phyloP scores from a whole-genome alignment of 2,797 vertebrate genomes.

The Craterocephalus amniculus region DNA sequence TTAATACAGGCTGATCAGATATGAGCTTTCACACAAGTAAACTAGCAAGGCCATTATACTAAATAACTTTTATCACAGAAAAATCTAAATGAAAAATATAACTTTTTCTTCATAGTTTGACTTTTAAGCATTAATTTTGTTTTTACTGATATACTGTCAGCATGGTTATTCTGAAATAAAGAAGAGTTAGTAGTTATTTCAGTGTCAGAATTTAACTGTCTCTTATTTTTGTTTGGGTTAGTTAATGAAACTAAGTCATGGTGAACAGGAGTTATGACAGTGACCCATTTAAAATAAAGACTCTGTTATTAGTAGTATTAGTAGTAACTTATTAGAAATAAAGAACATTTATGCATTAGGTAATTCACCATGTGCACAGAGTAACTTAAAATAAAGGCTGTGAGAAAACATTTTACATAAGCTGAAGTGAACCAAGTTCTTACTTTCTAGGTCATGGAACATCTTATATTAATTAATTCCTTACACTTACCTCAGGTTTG shows the following conservation, averaged over 20 bases:
- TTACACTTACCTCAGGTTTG: constrained; percentile 70
- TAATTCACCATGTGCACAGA: constrained; percentile 11
- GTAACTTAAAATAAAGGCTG: constrained; percentile 19
- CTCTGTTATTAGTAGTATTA: constrained; percentile 1
- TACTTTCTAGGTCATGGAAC: constrained; percentile 43
- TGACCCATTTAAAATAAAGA: neutral
- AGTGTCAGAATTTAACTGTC: neutral
- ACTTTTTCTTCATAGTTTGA: no score
- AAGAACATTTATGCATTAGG: constrained; percentile 7
- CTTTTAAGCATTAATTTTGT: neutral
- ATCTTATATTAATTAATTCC: constrained; percentile 23
- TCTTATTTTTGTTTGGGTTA: neutral
- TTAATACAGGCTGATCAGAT: constrained; percentile 2
- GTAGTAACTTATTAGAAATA: neutral
- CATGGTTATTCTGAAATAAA: neutral
- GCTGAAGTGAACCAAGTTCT: constrained; percentile 15
- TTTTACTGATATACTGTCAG: neutral
- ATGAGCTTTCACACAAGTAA: neutral
- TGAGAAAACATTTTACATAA: constrained; percentile 65
- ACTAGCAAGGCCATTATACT: neutral
- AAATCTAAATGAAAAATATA: neutral
- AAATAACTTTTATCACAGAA: neutral
- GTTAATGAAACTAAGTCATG: neutral
- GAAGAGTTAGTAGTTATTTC: neutral
- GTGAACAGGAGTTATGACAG: neutral